Conservation (phyloP, 2,797 vertebrate species). For the Epinephelus coioides region DNA sequence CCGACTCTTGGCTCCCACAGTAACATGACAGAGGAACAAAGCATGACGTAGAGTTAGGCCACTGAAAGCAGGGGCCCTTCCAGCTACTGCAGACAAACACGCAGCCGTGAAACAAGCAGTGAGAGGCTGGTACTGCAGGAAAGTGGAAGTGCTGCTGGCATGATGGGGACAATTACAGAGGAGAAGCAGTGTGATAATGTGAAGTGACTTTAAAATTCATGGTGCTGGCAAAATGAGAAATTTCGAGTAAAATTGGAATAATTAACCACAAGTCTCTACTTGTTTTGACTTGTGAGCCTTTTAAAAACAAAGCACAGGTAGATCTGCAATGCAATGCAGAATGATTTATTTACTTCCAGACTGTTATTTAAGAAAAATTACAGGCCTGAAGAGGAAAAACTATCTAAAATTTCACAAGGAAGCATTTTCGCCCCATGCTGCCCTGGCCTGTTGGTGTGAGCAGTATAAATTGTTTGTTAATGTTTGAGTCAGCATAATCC, state of each 20-base stretch:
- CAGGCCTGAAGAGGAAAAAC: not conserved
- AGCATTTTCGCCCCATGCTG: not conserved
- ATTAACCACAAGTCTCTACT: not conserved
- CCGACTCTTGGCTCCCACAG: constrained; percentile 31
- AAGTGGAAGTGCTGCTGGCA: constrained; percentile 20
- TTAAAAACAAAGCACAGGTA: not conserved
- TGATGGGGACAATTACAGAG: not conserved
- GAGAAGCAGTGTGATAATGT: not conserved
- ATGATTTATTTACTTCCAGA: not conserved
- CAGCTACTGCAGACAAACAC: constrained; percentile 32
- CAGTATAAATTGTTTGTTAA: constrained; percentile 16
- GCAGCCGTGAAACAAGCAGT: constrained; percentile 19
- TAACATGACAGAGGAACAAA: constrained; percentile 60
- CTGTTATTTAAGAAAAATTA: not conserved
- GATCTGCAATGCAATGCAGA: not conserved
- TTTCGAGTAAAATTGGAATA: not conserved
- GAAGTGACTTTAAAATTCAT: not conserved
- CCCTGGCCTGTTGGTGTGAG: not conserved
- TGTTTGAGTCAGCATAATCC: constrained; percentile 55
- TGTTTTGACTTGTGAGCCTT: not conserved
- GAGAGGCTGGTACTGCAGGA: constrained; percentile 13
- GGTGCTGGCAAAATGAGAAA: not conserved
- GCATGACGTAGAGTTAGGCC: constrained; percentile 27
- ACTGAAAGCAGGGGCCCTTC: constrained; percentile 42
- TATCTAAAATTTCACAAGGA: not conserved